A percentile compares a stretch with the other conserved stretches of the same genome.
phyloP scores from a whole-genome alignment of 2,888 invertebrate genomes.

The Macrosiphum euphorbiae region DNA sequence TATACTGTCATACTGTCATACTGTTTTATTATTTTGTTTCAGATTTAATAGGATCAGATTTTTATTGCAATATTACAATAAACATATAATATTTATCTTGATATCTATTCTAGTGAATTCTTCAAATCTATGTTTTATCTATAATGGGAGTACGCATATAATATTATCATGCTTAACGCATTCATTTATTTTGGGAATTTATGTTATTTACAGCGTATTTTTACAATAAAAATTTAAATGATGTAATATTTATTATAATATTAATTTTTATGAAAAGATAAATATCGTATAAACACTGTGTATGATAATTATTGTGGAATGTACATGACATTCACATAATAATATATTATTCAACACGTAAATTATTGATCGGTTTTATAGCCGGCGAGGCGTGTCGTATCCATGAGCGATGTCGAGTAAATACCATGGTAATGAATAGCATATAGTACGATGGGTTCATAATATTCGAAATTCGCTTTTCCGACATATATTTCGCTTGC shows the following conservation, averaged over 20 bases:
- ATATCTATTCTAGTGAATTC: neutral
- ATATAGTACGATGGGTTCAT: neutral
- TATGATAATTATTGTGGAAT: neutral
- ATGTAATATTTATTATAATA: neutral
- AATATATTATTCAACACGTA: neutral
- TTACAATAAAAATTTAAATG: neutral
- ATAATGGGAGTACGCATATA: neutral
- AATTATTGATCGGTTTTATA: neutral
- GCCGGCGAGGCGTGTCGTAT: neutral
- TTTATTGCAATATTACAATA: neutral
- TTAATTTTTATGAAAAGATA: neutral
- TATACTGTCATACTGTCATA: too few relatives aligned
- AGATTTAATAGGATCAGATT: neutral
- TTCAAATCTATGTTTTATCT: neutral
- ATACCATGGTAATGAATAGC: neutral
- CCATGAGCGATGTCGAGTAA: neutral
- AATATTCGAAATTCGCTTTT: neutral
- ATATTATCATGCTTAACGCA: neutral
- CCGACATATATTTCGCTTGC: neutral
- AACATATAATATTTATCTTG: too few relatives aligned
- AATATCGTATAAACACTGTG: neutral
- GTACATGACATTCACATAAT: neutral
- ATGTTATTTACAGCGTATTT: neutral
- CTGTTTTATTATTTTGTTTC: neutral
- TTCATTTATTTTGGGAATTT: neutral